A percentile compares a stretch with the other conserved stretches of the same genome.
These are phyloP conservation scores for Ceratina calcarata DNA, from an alignment of 1,140 invertebrate genomes.

Conservation along the genomic window DNA sequence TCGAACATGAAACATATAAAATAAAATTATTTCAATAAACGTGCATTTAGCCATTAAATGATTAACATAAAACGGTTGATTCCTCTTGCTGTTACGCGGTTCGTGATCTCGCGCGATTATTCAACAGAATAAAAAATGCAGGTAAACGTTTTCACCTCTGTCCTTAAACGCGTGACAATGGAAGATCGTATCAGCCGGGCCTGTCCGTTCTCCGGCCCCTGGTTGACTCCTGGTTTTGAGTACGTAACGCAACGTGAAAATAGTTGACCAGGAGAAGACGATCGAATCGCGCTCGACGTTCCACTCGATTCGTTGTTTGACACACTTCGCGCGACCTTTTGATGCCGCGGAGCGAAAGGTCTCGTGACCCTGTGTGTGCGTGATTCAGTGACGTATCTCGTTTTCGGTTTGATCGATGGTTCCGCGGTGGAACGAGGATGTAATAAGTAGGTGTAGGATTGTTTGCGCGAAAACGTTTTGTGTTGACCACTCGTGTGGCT, in stretches of 20 bases:
- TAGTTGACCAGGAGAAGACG: slow-evolving; percentile 1
- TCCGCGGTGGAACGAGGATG: not conserved
- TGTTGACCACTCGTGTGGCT: not conserved
- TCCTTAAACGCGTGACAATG: slow-evolving; percentile 10
- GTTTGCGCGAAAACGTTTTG: not conserved
- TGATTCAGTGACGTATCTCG: slow-evolving; percentile 38
- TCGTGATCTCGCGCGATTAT: slow-evolving; percentile 42
- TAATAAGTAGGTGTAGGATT: not conserved
- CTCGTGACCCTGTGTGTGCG: slow-evolving; percentile 28
- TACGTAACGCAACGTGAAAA: slow-evolving; percentile 17
- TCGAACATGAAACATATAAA: no score
- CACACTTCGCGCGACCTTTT: slow-evolving; percentile 42
- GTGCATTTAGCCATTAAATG: no score
- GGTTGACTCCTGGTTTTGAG: no score
- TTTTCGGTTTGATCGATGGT: slow-evolving; percentile 42
- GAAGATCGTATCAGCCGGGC: slow-evolving; percentile 30
- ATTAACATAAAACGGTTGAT: no score
- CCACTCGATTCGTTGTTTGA: not conserved
- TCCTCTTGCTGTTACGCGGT: no score
- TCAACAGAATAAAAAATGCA: slow-evolving; percentile 42
- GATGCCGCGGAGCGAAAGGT: slow-evolving; percentile 18
- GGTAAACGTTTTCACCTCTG: slow-evolving; percentile 48
- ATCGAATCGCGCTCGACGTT: not conserved
- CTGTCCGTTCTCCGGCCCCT: not conserved
- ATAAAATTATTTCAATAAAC: no score